phyloP scores from a whole-genome alignment of 2,888 invertebrate species.

The Andrena bicolor region DNA sequence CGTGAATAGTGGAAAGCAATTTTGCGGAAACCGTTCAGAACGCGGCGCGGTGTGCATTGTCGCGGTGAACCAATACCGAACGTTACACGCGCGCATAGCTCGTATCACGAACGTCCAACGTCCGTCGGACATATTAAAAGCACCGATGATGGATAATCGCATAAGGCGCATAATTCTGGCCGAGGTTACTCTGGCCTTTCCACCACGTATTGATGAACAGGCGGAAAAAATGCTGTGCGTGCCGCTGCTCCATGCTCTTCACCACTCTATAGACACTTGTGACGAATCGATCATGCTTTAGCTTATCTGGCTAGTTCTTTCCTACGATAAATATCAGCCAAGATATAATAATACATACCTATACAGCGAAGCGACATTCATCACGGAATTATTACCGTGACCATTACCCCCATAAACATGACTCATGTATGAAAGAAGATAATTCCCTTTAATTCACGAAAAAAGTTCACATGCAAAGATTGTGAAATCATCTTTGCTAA shows the following conservation, averaged over 20 bases:
- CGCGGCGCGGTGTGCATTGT: background rate
- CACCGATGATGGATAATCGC: slow-evolving; percentile 44
- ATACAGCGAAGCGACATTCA: too few relatives aligned
- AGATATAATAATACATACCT: too few relatives aligned
- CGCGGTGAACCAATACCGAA: slow-evolving; percentile 13
- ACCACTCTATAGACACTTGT: slow-evolving; percentile 24
- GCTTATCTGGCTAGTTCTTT: background rate
- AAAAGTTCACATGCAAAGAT: too few relatives aligned
- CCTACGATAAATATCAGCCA: too few relatives aligned
- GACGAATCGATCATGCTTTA: slow-evolving; percentile 53
- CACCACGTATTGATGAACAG: slow-evolving; percentile 40
- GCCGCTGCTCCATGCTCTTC: background rate
- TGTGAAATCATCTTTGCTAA: too few relatives aligned
- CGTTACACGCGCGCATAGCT: slow-evolving; percentile 8
- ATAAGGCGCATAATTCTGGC: slow-evolving; percentile 51
- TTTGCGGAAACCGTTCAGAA: background rate
- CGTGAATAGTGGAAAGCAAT: background rate
- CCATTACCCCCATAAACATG: too few relatives aligned
- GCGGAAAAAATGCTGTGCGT: slow-evolving; percentile 10
- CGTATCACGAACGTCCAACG: slow-evolving; percentile 14
- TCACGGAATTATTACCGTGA: background rate
- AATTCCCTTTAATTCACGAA: too few relatives aligned
- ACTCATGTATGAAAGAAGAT: too few relatives aligned
- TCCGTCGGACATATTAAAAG: slow-evolving; percentile 41
- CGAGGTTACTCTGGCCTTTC: slow-evolving; percentile 34